Conservation (phyloP, 2,113 vertebrate genomes). For the Uropsilus gracilis region DNA sequence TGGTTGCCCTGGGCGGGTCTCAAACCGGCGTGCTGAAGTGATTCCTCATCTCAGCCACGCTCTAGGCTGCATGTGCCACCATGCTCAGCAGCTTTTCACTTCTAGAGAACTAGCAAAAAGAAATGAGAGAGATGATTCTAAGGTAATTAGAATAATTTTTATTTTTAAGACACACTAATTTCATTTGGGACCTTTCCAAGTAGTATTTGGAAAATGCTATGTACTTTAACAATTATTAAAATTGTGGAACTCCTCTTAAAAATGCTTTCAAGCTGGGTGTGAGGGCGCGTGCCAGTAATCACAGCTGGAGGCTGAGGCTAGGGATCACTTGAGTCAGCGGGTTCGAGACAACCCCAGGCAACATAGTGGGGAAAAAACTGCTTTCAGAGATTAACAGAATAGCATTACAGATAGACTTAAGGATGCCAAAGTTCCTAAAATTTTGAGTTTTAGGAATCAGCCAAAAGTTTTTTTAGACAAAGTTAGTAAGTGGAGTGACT, state of each 20-base stretch:
- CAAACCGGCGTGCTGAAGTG: no score
- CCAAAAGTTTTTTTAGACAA: neutral
- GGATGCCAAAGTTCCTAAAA: neutral
- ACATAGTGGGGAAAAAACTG: no score
- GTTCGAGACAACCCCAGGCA: no score
- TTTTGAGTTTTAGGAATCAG: constrained; percentile 30
- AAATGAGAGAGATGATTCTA: neutral
- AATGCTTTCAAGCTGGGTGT: no score
- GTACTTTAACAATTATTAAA: neutral
- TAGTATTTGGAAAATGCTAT: neutral
- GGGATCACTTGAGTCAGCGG: no score
- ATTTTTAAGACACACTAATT: neutral
- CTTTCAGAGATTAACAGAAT: neutral
- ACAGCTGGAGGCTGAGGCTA: no score
- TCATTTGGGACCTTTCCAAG: neutral
- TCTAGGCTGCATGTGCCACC: no score
- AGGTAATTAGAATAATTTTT: neutral
- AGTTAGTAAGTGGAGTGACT: neutral
- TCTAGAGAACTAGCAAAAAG: constrained; percentile 5
- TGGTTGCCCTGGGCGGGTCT: no score
- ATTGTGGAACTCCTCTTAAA: neutral
- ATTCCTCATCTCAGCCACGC: no score
- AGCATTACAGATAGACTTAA: neutral
- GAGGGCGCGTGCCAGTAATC: no score
- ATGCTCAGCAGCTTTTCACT: no score